A percentile compares a stretch with the other conserved stretches of the same genome.
phyloP scores from a whole-genome alignment of 2,797 vertebrate species.

The Simalia tracyae region DNA sequence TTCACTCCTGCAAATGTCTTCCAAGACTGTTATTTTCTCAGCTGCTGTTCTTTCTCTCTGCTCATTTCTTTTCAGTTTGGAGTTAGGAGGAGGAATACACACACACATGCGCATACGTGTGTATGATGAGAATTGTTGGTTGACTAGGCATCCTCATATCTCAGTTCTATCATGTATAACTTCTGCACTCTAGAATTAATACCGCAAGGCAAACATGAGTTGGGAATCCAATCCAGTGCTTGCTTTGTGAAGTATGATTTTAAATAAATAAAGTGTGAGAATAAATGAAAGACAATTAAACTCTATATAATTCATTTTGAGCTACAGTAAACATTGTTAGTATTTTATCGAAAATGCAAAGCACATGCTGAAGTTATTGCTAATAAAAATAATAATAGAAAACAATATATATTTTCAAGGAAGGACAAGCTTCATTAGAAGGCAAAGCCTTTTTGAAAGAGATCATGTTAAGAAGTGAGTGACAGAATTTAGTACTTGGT shows the following conservation, averaged over 20 bases:
- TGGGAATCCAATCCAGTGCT: background rate
- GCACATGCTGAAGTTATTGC: background rate
- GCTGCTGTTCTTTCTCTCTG: background rate
- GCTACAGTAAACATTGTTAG: background rate
- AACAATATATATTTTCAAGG: background rate
- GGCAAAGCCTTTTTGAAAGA: background rate
- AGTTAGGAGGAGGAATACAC: background rate
- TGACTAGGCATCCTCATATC: background rate
- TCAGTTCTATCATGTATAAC: background rate
- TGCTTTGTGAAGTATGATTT: rapidly evolving
- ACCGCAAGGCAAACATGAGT: background rate
- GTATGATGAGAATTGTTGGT: background rate
- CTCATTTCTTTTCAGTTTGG: background rate
- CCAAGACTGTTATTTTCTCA: background rate
- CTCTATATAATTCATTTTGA: background rate
- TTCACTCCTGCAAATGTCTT: background rate
- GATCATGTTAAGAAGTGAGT: background rate
- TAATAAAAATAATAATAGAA: background rate
- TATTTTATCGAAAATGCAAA: slow-evolving; percentile 13
- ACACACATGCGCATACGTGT: background rate
- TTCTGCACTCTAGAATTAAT: background rate
- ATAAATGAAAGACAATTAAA: background rate
- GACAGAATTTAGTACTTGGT: slow-evolving; percentile 15
- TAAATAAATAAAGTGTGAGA: background rate
- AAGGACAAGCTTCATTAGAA: background rate